Percentiles rank a stretch among this genome's conserved stretches.
Evolutionary conservation across 2,797 vertebrate species (phyloP).

Genomic region (Sarcophilus harrisii): DNA sequence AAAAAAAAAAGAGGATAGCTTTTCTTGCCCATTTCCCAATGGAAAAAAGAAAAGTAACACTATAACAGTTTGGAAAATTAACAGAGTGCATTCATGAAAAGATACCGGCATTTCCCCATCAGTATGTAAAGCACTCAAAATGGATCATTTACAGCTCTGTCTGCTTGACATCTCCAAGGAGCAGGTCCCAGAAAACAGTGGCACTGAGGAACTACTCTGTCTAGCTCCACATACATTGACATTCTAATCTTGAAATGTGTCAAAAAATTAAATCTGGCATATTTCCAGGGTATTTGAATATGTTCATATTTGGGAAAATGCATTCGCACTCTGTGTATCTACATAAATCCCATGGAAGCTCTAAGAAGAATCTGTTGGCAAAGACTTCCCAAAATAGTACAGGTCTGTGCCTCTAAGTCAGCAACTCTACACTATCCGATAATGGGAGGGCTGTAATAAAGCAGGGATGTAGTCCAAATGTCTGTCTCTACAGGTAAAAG

Average conservation of each 20-base stretch:
- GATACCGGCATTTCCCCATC: slow-evolving; percentile 39
- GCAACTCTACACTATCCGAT: neutral
- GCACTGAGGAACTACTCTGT: slow-evolving; percentile 38
- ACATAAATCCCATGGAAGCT: slow-evolving; percentile 45
- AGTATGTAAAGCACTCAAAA: slow-evolving; percentile 16
- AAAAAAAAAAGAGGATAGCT: slow-evolving; percentile 62
- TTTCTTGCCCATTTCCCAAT: slow-evolving; percentile 62
- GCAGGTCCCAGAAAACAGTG: slow-evolving; percentile 30
- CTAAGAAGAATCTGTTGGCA: slow-evolving; percentile 30
- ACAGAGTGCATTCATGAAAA: slow-evolving; percentile 69
- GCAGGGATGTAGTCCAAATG: neutral
- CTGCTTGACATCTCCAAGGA: slow-evolving; percentile 43
- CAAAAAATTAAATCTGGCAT: slow-evolving; percentile 64
- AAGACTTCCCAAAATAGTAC: neutral
- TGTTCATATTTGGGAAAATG: slow-evolving; percentile 46
- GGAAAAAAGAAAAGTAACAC: slow-evolving; percentile 64
- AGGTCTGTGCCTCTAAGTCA: slow-evolving; percentile 22
- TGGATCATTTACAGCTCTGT: slow-evolving; percentile 63
- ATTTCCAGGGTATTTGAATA: slow-evolving; percentile 65
- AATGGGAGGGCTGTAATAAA: neutral
- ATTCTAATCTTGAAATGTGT: slow-evolving; percentile 69
- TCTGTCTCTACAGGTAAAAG: neutral
- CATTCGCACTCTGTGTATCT: slow-evolving; percentile 1
- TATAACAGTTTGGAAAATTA: slow-evolving; percentile 65
- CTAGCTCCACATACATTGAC: slow-evolving; percentile 1